phyloP scores from a whole-genome alignment of 2,888 invertebrate species.

The Pollenia griseotomentosa region DNA sequence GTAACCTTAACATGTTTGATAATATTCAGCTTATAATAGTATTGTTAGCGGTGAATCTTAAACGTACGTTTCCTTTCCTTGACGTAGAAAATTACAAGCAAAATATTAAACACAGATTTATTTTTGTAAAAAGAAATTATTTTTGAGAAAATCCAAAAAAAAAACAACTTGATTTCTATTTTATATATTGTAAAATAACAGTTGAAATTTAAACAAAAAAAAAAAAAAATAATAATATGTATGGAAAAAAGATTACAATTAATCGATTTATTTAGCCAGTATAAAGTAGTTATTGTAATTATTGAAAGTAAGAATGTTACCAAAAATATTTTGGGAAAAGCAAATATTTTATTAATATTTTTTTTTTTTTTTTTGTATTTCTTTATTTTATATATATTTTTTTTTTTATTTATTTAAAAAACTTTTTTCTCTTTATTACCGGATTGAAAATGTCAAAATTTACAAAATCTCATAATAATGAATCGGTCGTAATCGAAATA shows the following conservation, averaged over 20 bases:
- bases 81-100: conserved; percentile 29
- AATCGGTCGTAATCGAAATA: no score
- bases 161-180: conserved; percentile 19
- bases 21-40: no score
- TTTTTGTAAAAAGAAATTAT: conserved; percentile 58
- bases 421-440: neutral
- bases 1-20: no score
- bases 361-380: neutral
- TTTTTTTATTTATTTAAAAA: neutral
- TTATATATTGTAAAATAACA: conserved; percentile 54
- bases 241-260: conserved; percentile 21
- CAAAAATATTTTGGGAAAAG: neutral
- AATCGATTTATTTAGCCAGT: conserved; percentile 21
- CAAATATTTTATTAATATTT: neutral
- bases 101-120: conserved; percentile 44
- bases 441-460: no score
- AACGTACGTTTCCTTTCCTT: neutral
- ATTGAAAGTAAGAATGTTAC: conserved; percentile 23
- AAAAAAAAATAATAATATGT: no score
- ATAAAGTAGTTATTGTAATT: conserved; percentile 57
- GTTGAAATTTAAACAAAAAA: neutral
- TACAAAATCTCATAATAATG: no score
- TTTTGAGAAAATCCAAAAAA: conserved; percentile 21
- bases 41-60: no score
- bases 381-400: neutral